Percentiles rank a stretch among this genome's conserved stretches.
These are phyloP conservation scores for Hypsopygia costalis DNA, from an alignment of 2,888 invertebrate species.

Conservation along the genomic window DNA sequence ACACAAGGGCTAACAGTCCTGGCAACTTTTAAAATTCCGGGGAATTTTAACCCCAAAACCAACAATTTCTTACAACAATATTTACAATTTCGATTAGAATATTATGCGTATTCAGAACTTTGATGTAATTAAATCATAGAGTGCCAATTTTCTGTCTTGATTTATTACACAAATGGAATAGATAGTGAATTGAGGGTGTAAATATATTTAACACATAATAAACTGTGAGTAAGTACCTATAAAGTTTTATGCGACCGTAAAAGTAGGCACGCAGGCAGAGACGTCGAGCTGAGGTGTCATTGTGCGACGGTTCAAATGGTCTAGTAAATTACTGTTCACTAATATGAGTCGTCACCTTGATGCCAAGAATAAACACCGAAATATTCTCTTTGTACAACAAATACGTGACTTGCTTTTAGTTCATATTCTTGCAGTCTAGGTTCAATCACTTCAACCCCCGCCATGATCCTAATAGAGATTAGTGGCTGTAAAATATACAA, in stretches of 20 bases:
- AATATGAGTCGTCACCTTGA: slow-evolving; percentile 11
- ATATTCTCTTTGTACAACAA: too few species aligned
- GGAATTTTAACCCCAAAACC: slow-evolving; percentile 23
- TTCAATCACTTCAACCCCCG: too few species aligned
- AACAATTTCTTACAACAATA: neutral
- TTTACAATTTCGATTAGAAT: slow-evolving; percentile 21
- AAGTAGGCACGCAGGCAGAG: slow-evolving; percentile 32
- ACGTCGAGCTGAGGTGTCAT: slow-evolving; percentile 26
- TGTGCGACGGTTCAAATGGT: slow-evolving; percentile 26
- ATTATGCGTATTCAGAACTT: neutral
- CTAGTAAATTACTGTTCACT: slow-evolving; percentile 13
- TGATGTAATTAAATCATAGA: neutral
- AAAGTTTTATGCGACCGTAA: slow-evolving; percentile 45
- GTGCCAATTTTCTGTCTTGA: slow-evolving; percentile 12
- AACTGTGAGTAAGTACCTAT: slow-evolving; percentile 37
- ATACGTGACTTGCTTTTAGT: too few species aligned
- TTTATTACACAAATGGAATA: slow-evolving; percentile 36
- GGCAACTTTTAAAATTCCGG: slow-evolving; percentile 27
- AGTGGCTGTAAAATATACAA: too few species aligned
- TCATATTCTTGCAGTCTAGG: too few species aligned
- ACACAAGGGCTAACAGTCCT: slow-evolving; percentile 31
- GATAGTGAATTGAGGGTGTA: slow-evolving; percentile 38
- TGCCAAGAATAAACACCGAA: neutral
- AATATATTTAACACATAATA: slow-evolving; percentile 46
- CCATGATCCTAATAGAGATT: too few species aligned